Evolutionary conservation across 2,797 vertebrate genomes (phyloP), one percentile per base, ranked within the genome.

Genomic region (Luscinia luscinia): DNA sequence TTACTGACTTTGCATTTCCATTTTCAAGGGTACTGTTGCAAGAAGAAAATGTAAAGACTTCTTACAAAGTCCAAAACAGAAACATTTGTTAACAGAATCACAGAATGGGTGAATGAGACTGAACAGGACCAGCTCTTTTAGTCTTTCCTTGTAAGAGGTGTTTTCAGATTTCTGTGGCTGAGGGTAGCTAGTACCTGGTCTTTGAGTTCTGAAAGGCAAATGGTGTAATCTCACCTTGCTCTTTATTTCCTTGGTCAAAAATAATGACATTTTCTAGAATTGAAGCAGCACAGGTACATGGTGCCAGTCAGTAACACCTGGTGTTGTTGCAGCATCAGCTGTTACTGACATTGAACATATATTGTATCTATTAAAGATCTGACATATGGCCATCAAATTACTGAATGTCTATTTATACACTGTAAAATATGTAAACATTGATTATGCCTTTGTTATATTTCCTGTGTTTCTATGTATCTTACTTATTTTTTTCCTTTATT

Each of bases 401-500:
- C 58, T 48, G 48, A 78, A 73, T 2, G 3, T 75, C 14, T 92
- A 34, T 94, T 95, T 84, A 55, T 80, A 30, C 10, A 45, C 62
- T 24, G 23, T 78, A 76, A 94, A 93, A 76, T 59, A 30, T 63
- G 62, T 88, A 69, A 93, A 64, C 48, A 73, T 84, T 73, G 48
- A 76, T 91, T 87, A 59, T 75, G 38, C 14, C 58, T 77, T 67
- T 93, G 58, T 78, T 78, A 12, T 16, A 45, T 86, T 88, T 91
- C 66, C 48, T 69, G 21, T 64, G 69, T 87, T 95, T 91, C 85
- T 90, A 0, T 73, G 46, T 76, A 51, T 89, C 70, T 82, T 87
- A 27, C 21, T 10, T 82, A 76, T 69, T 91, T 87, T 90, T 91
- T 91, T 74, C 41, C 51, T 62, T 94, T 86, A 63, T 81, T 81